Conservation (phyloP, 2,113 vertebrate species). For the Accipiter cooperii region DNA sequence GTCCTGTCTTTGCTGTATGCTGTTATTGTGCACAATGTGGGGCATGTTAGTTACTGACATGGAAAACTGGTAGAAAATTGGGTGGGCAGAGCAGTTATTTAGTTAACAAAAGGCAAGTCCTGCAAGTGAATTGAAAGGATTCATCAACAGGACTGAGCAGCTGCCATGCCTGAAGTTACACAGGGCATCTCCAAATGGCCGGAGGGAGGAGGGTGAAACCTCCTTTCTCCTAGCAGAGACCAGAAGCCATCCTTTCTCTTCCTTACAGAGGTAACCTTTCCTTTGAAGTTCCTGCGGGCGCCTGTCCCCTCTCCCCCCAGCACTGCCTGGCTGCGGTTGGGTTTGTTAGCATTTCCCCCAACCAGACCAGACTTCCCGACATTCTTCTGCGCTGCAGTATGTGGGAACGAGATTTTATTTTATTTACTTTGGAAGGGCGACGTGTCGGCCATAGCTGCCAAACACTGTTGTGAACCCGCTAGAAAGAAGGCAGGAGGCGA, state of each 20-base stretch:
- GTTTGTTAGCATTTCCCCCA: neutral
- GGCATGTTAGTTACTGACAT: neutral
- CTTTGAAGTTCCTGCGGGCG: neutral
- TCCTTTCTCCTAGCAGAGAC: neutral
- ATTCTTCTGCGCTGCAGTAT: conserved; percentile 1
- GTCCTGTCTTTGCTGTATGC: neutral
- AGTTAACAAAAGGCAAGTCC: neutral
- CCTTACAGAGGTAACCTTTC: neutral
- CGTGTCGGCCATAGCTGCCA: neutral
- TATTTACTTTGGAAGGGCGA: conserved; percentile 23
- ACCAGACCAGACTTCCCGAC: conserved; percentile 9
- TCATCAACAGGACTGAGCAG: neutral
- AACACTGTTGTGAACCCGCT: neutral
- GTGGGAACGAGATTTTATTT: neutral
- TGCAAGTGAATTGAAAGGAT: neutral
- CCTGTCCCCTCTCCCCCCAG: neutral
- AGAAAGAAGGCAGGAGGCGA: neutral
- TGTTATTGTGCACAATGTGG: neutral
- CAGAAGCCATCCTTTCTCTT: neutral
- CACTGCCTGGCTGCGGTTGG: neutral
- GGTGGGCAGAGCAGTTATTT: neutral
- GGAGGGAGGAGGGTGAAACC: neutral
- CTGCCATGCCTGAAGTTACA: neutral
- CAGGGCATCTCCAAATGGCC: neutral
- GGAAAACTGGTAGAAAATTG: neutral